These are phyloP conservation scores for Marisa cornuarietis DNA, from an alignment of 1,140 invertebrate species.

Conservation along the genomic window DNA sequence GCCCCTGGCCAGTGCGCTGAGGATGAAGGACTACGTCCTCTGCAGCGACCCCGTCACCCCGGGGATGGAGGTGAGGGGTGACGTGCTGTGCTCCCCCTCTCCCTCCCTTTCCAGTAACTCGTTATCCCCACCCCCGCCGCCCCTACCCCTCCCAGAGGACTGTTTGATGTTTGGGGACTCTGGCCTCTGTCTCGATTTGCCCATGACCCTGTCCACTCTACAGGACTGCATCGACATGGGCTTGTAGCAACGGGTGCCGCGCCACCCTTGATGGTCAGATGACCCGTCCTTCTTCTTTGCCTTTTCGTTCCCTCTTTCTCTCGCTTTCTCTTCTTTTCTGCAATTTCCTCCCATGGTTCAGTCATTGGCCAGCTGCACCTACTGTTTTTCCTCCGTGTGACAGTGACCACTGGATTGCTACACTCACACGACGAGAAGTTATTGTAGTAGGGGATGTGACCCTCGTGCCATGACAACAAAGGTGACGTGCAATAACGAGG, in stretches of 20 bases:
- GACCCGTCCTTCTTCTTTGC: not conserved
- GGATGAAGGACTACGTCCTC: no score
- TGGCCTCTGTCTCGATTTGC: not conserved
- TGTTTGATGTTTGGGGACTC: constrained; percentile 8
- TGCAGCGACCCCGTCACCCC: not conserved
- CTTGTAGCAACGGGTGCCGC: constrained; percentile 3
- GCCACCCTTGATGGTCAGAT: not conserved
- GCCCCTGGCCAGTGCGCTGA: not conserved
- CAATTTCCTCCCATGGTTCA: not conserved
- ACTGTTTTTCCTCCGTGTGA: not conserved
- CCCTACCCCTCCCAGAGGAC: constrained; percentile 8
- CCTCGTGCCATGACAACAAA: not conserved
- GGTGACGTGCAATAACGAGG: no score
- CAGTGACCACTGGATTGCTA: not conserved
- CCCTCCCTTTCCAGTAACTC: constrained; percentile 3
- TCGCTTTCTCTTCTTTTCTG: not conserved
- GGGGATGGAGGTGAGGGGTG: constrained; percentile 2
- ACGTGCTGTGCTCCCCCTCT: constrained; percentile 9
- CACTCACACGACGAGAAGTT: not conserved
- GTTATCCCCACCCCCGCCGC: constrained; percentile 10
- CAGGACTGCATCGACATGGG: constrained; percentile 6
- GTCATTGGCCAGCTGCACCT: not conserved
- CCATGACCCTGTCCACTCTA: constrained; percentile 6
- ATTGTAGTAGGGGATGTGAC: not conserved
- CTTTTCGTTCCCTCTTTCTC: not conserved